Evolutionary conservation across 1,140 invertebrate species (phyloP), one percentile per base, ranked within the genome.

Genomic region (Pseudobourletiella spinata): DNA sequence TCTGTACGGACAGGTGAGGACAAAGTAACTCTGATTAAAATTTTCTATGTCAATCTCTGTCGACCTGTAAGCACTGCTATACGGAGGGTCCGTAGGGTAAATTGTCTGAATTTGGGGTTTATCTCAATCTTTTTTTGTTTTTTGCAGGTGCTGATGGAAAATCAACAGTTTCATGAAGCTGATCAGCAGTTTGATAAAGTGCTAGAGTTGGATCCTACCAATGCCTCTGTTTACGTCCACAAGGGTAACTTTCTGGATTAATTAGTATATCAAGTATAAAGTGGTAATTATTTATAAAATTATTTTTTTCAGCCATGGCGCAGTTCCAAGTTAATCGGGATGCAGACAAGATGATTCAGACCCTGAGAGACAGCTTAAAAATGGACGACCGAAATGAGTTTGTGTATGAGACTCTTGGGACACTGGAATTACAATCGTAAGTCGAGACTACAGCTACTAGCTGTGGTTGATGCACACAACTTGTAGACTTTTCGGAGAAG

Each of bases 361-460:
- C 87, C 30, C 87, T 96, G 30, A 83, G 86, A 42, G 83, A 87
- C 76, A 91, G 89, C 2, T 83, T 96, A 59, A 81, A 88, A 72
- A 78, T 92, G 63, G 94, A 98, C 79, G 82, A 87, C 25, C 90
- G 89, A 75, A 95, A 91, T 80, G 87, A 92, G 78, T 89, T 94
- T 79, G 93, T 88, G 15, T 95, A 91, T 77, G 93, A 98, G 79
- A 94, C 92, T 26, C 78, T 96, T 51, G 93, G 89, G 63, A 93
- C 91, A 1, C 86, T 97, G 65, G 89, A 94, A 83, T 87, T 95
- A 65, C 91, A 95, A 78, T 85, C 86, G 89, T 91, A 79, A 59
- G 28, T 56, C 16, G 20, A 39, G 26, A 28, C n/a, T n/a, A n/a
- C 25, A 57, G 39, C 15, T n/a, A 18, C 8, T 11, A n/a, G n/a